A percentile compares a stretch with the other conserved stretches of the same genome.
These are phyloP conservation scores for Diplolepis rosae DNA, from an alignment of 2,888 invertebrate species.

Conservation along the genomic window DNA sequence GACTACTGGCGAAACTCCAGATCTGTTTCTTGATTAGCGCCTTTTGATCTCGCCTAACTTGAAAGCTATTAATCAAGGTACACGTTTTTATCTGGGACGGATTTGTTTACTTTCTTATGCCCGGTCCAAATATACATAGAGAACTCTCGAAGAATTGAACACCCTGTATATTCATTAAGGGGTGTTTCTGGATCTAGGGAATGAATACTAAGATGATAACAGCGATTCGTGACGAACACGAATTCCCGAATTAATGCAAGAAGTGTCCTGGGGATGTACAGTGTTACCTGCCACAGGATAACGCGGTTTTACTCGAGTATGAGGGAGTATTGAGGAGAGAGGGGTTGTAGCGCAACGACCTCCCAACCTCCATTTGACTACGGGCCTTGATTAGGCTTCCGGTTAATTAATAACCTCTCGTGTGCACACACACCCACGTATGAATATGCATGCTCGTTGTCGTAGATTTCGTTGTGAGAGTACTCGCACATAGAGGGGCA, in stretches of 20 bases:
- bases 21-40: too few species aligned
- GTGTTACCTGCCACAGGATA: conserved; percentile 54
- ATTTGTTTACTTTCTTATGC: too few species aligned
- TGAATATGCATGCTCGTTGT: conserved; percentile 72
- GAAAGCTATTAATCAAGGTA: too few species aligned
- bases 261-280: conserved; percentile 33
- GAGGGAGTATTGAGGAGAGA: conserved; percentile 33
- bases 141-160: too few species aligned
- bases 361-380: conserved; percentile 56
- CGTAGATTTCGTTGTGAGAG: conserved; percentile 67
- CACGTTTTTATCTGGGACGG: too few species aligned
- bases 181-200: not conserved
- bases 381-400: conserved; percentile 77
- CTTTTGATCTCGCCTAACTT: too few species aligned
- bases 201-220: conserved; percentile 7
- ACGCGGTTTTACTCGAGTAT: conserved; percentile 43
- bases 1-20: too few species aligned
- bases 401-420: conserved; percentile 77
- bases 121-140: too few species aligned
- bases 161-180: too few species aligned
- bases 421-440: conserved; percentile 68
- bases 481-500: conserved; percentile 51
- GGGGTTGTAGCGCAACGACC: conserved; percentile 57
- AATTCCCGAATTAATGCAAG: conserved; percentile 29
- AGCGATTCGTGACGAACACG: conserved; percentile 21